Evolutionary conservation across 2,888 invertebrate genomes (phyloP), one percentile per base, ranked within the genome.

Genomic region (Oeneis ivallda): DNA sequence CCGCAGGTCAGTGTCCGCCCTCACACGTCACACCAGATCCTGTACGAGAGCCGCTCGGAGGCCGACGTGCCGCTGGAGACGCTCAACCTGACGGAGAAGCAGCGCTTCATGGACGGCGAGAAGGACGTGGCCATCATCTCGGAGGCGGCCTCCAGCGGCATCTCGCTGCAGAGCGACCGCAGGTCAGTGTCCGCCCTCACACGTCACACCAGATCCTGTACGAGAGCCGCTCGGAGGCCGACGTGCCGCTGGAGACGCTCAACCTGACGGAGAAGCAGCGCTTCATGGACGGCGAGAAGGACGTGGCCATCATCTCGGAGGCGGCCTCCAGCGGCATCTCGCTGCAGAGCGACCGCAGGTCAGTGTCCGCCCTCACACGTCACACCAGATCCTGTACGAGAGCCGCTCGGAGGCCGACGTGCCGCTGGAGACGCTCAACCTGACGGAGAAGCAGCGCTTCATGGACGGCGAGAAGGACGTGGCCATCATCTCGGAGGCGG

Each of bases 41-140:
- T 96, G 75, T 99, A 99, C 86, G 98, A 99, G 89, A 96, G 97
- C 62, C 94, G 99, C 34, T 97, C 98, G 0, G 99, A 99, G 82
- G 94, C 95, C 0, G 99, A 99, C 87, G 98, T 98, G 50, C 98
- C 99, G 0, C 92, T 99, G 41, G 99, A 99, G 92, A 97, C 98
- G 0, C 94, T 99, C 66, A 99, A 99, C 92, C 93, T 99, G 65
- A 98, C 98, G 1, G 97, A 97, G 87, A 96, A 96, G 84, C 94
- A 95, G 77, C 92, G 95, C 69, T 99, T 99, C 89, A 99, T 99
- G 99, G 96, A 98, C 85, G 99, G 98, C 0, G 97, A 98, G 84
- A 99, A 99, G 89, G 97, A 97, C 79, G 97, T 99, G 34, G 99
- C 99, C 41, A 99, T 99, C 77, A 99, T 99, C 74, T 99, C 99